Conservation (phyloP, 2,797 vertebrate genomes). For the Martes flavigula region DNA sequence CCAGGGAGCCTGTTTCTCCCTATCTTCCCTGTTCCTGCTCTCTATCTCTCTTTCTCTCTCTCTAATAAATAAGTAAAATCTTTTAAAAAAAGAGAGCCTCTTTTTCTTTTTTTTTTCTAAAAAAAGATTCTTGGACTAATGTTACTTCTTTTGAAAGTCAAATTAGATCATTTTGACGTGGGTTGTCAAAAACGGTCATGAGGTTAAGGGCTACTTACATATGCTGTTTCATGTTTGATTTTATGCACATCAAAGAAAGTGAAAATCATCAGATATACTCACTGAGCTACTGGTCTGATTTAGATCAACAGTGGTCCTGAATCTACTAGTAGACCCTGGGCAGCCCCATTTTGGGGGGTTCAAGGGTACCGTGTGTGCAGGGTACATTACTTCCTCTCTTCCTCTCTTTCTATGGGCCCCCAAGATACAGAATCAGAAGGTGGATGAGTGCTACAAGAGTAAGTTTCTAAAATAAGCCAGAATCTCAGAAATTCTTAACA, state of each 20-base stretch:
- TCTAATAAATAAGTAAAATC: too few relatives aligned
- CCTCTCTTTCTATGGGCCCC: neutral
- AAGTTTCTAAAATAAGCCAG: neutral
- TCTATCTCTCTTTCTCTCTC: too few relatives aligned
- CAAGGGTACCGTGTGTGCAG: neutral
- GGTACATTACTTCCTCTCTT: neutral
- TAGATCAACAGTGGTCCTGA: neutral
- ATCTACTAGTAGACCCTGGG: neutral
- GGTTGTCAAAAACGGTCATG: neutral
- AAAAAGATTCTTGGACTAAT: neutral
- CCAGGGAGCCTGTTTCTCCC: too few relatives aligned
- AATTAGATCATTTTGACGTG: neutral
- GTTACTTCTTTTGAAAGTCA: neutral
- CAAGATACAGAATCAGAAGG: neutral
- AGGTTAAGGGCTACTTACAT: neutral
- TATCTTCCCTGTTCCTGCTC: too few relatives aligned
- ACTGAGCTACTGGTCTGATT: neutral
- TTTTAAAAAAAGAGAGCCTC: too few relatives aligned
- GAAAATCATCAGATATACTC: neutral
- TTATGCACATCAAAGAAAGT: neutral
- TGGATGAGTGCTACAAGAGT: neutral
- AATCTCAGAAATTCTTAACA: neutral
- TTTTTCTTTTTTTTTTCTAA: too few relatives aligned
- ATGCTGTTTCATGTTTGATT: neutral
- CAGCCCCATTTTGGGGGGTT: neutral